These are phyloP conservation scores for Aphelocoma californica DNA, from an alignment of 2,797 vertebrate species.

Conservation along the genomic window DNA sequence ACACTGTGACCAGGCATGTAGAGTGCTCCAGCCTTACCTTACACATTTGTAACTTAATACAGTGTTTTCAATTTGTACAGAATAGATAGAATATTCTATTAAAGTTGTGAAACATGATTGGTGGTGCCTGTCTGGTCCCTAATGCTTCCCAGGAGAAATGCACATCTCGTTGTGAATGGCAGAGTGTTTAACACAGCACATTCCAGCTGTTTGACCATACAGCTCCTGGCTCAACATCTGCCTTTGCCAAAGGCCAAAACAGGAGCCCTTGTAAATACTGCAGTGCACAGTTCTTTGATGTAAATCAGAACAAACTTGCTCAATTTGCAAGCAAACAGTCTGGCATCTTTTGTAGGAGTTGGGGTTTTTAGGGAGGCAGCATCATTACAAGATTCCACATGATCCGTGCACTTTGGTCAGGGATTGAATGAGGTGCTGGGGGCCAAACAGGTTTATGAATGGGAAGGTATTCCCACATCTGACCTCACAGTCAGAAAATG, in stretches of 20 bases:
- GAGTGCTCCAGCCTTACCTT: constrained; percentile 91
- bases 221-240: neutral
- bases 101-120: constrained; percentile 89
- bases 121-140: constrained; percentile 43
- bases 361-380: neutral
- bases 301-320: neutral
- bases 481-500: neutral
- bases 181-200: neutral
- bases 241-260: neutral
- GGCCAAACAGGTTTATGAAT: neutral
- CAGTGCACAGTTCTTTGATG: neutral
- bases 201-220: neutral
- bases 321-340: neutral
- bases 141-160: neutral
- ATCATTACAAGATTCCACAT: rapidly evolving
- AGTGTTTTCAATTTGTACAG: constrained; percentile 96
- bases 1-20: constrained; percentile 74
- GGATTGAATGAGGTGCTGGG: neutral
- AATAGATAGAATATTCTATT: constrained; percentile 98
- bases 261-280: neutral
- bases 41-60: constrained; percentile 92
- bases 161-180: neutral
- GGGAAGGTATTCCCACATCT: neutral
- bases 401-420: rapidly evolving
- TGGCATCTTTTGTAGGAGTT: neutral